Evolutionary conservation across 1,140 invertebrate genomes (phyloP).

Genomic region (Brachionus koreanus): DNA sequence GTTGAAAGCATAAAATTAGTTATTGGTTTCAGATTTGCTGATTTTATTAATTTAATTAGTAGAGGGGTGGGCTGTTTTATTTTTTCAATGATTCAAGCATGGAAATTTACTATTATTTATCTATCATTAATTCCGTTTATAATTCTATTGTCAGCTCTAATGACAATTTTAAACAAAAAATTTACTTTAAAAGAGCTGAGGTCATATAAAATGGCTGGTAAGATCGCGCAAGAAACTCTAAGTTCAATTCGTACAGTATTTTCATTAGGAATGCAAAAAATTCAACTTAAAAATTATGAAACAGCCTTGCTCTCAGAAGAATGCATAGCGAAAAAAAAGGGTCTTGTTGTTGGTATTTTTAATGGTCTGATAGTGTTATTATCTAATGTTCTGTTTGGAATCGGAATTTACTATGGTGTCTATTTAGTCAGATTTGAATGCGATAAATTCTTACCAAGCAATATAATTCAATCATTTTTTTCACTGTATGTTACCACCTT

Average conservation of each 20-base stretch:
- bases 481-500: slow-evolving; percentile 76
- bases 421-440: slow-evolving; percentile 46
- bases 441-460: slow-evolving; percentile 46
- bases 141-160: background rate
- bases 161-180: no score
- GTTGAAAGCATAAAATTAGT: slow-evolving; percentile 30
- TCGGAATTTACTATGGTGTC: background rate
- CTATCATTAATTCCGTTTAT: slow-evolving; percentile 26
- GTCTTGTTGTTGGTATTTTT: background rate
- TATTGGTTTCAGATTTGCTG: slow-evolving; percentile 19
- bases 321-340: background rate
- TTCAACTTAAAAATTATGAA: slow-evolving; percentile 52
- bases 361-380: background rate
- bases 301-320: background rate
- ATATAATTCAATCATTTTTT: slow-evolving; percentile 48
- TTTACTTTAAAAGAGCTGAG: no score
- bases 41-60: slow-evolving; percentile 36
- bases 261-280: slow-evolving; percentile 47
- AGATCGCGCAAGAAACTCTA: slow-evolving; percentile 12
- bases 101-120: no score
- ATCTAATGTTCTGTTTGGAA: background rate
- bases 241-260: slow-evolving; percentile 27
- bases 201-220: background rate
- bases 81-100: background rate
- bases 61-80: background rate